Base-by-base conservation (phyloP, 2,888 invertebrate genomes). In the Sialis fuliginosa region DNA sequence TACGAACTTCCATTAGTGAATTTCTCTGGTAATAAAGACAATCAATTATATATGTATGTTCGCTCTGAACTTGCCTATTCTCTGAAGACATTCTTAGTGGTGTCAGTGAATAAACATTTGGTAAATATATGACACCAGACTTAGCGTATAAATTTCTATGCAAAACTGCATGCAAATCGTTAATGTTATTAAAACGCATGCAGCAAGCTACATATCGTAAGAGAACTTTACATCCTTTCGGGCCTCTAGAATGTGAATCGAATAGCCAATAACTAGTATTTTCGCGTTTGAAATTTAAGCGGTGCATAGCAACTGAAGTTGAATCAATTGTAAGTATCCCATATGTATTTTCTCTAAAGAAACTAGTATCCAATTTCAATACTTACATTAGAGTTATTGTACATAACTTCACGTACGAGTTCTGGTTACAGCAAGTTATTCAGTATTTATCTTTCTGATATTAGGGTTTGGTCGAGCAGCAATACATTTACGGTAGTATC, bases 361-460 rank as follows among this genome's bases (percentile, higher is more conserved):
- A 46, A 46, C 1, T 44, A 22, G 43, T 44, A 46, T 12, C 13
- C 46, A 46, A 44, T 46, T 22, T 46, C 22, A 8, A 46, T 44
- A 33, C 42, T 39, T 5, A 41, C 5, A 6, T 12, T 10, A 12
- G 5, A 9, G 1, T 6, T 41, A 41, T 41, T 41, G 22, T 10
- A 46, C 22, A 45, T n/a, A n/a, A 46, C 30, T n/a, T 33, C 6
- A 9, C 32, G 42, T 8, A 12, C 6, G 7, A 46, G 32, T 8
- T 46, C 48, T 6, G 39, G 39, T 50, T 45, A 49, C 39, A 50
- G 49, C 49, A 39, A 49, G 48, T 44, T 49, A 49, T 3, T 49
- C 49, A 44, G 49, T 31, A 41, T 45, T 49, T 49, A 49, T 45
- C 31, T 49, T 43, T 7, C 44, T 35, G 45, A 40, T 44, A 12